Conservation (phyloP, 2,113 vertebrate species). For the Picathartes gymnocephalus region DNA sequence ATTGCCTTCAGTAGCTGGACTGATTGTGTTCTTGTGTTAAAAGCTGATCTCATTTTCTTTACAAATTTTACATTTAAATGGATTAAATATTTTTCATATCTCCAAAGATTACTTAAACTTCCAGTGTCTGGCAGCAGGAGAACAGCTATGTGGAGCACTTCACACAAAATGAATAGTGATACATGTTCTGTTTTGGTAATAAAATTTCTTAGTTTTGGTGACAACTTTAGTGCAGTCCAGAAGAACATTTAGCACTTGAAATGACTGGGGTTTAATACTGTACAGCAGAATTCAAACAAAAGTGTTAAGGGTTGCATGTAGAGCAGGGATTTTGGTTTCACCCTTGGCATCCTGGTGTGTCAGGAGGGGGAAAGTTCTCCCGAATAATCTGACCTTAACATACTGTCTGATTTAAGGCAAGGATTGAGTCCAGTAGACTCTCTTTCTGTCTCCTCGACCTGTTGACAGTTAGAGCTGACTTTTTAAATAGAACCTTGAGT, state of each 20-base stretch:
- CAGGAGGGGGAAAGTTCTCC: background rate
- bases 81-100: background rate
- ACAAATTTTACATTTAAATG: background rate
- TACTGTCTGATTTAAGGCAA: background rate
- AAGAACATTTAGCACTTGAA: background rate
- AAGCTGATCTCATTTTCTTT: background rate
- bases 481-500: background rate
- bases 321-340: background rate
- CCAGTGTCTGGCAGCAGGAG: fast-evolving
- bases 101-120: background rate
- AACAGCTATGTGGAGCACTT: background rate
- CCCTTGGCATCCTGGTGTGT: background rate
- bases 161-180: background rate
- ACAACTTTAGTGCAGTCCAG: background rate
- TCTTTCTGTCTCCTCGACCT: background rate
- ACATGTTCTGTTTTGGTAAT: background rate
- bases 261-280: background rate
- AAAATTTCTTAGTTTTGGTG: background rate
- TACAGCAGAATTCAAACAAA: background rate
- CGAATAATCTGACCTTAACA: background rate
- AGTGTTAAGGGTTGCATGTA: background rate
- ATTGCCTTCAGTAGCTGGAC: background rate
- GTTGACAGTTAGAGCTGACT: background rate
- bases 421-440: background rate
- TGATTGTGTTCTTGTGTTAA: background rate